phyloP scores from a whole-genome alignment of 2,888 invertebrate species.

The Callinectes sapidus region DNA sequence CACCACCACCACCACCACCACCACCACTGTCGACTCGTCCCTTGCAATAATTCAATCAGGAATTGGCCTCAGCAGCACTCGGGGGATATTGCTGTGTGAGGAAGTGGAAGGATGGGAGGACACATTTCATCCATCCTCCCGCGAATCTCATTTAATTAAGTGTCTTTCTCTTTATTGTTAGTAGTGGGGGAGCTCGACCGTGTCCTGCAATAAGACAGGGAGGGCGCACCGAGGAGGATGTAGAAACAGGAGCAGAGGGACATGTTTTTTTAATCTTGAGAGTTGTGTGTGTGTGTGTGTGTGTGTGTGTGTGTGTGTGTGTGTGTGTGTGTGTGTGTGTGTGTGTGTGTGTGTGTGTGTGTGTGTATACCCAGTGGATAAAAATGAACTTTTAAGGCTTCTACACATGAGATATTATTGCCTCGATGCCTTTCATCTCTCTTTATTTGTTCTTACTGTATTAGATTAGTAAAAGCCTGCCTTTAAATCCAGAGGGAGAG shows the following conservation, averaged over 20 bases:
- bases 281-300: constrained; percentile 12
- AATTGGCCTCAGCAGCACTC: constrained; percentile 16
- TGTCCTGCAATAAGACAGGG: neutral
- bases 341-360: constrained; percentile 8
- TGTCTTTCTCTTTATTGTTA: constrained; percentile 23
- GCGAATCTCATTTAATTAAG: constrained; percentile 7
- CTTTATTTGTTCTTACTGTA: neutral
- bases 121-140: constrained; percentile 23
- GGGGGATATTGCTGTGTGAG: constrained; percentile 2
- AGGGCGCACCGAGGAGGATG: neutral
- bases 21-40: neutral
- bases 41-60: constrained; percentile 23
- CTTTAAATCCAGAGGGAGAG: neutral
- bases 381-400: neutral
- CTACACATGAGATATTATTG: neutral
- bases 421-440: neutral
- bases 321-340: constrained; percentile 33
- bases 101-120: neutral
- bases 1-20: neutral
- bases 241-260: neutral
- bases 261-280: neutral
- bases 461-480: neutral
- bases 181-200: neutral
- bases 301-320: constrained; percentile 24
- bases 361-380: neutral